These are phyloP conservation scores for Epinephelus moara DNA, from an alignment of 2,113 vertebrate species.

Conservation along the genomic window DNA sequence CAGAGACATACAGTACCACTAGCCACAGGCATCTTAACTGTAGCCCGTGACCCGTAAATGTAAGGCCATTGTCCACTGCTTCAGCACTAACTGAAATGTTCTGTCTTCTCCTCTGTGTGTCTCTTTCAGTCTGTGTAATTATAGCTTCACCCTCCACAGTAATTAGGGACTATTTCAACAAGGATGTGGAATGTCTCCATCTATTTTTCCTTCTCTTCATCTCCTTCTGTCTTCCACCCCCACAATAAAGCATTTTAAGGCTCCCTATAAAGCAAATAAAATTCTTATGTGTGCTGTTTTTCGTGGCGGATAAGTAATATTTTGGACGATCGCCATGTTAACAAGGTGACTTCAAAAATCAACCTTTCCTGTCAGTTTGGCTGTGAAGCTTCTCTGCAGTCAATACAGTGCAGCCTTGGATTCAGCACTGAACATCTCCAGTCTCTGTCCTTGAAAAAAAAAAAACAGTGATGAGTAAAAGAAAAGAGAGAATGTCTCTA, in stretches of 20 bases:
- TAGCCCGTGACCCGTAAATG: constrained; percentile 55
- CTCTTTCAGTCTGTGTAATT: constrained; percentile 74
- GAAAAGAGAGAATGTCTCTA: constrained; percentile 77
- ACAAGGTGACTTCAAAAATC: constrained; percentile 48
- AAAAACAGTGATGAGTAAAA: constrained; percentile 75
- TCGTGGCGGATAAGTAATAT: background rate
- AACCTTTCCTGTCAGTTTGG: constrained; percentile 3
- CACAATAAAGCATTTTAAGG: constrained; percentile 30
- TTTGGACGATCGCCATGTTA: constrained; percentile 15
- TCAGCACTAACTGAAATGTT: constrained; percentile 37
- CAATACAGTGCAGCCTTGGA: constrained; percentile 47
- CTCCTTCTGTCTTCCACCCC: constrained; percentile 51
- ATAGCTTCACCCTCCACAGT: constrained; percentile 76
- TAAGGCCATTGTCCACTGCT: constrained; percentile 67
- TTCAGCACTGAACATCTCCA: constrained; percentile 44
- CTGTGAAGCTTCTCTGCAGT: constrained; percentile 23
- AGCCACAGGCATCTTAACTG: constrained; percentile 73
- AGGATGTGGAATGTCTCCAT: constrained; percentile 74
- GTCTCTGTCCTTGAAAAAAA: constrained; percentile 62
- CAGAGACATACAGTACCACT: constrained; percentile 33
- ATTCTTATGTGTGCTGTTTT: background rate
- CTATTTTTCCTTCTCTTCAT: constrained; percentile 50
- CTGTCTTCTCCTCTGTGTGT: constrained; percentile 40
- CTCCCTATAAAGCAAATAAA: constrained; percentile 7
- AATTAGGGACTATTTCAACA: constrained; percentile 81